Conservation (phyloP, 2,797 vertebrate genomes). For the Agapornis canus region DNA sequence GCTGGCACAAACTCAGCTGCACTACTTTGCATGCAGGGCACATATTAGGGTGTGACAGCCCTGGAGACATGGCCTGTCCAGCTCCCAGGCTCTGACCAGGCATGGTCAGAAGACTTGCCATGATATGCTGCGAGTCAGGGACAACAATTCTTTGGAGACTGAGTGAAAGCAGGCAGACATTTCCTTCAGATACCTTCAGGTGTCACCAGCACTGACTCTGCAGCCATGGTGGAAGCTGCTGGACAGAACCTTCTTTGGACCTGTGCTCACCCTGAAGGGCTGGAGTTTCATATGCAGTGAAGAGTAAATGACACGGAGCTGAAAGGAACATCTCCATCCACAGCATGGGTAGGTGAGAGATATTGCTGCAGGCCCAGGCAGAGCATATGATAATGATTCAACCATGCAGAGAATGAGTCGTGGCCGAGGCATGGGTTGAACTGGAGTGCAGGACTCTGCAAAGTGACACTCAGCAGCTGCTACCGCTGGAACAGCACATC, state of each 20-base stretch:
- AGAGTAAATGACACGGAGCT: background rate
- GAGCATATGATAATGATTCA: background rate
- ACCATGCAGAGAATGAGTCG: background rate
- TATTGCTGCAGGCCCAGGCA: background rate
- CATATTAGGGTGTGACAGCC: background rate
- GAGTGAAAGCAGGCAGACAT: background rate
- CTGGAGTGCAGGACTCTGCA: background rate
- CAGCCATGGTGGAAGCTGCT: background rate
- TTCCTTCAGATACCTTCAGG: background rate
- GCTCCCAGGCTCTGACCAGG: background rate
- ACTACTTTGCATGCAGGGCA: background rate
- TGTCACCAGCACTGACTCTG: background rate
- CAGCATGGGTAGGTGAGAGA: background rate
- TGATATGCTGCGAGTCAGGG: accelerated
- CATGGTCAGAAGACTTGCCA: background rate
- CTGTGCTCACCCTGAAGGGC: background rate
- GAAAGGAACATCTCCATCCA: background rate
- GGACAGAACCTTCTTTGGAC: background rate
- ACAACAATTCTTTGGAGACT: background rate
- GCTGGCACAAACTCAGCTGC: background rate
- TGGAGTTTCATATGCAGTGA: background rate
- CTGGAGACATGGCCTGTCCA: background rate
- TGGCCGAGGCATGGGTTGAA: background rate
- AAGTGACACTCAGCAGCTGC: background rate
- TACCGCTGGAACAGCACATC: background rate